Evolutionary conservation across 2,888 invertebrate species (phyloP).

Genomic region (Leptopilina syphax): DNA sequence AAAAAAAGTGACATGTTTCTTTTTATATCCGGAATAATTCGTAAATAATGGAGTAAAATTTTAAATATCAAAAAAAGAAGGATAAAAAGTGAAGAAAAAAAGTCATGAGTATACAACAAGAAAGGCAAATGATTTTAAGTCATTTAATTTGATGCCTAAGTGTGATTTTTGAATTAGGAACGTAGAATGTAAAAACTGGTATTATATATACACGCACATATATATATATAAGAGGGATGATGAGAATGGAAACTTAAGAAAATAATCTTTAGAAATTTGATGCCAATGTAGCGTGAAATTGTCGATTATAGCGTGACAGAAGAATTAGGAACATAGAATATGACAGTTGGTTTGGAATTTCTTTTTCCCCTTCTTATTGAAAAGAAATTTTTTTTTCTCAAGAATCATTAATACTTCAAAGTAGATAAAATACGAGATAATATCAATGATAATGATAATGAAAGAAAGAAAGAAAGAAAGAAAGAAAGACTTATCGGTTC

Average conservation of each 20-base stretch:
- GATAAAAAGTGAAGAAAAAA: no score
- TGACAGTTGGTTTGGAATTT: background rate
- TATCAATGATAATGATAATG: no score
- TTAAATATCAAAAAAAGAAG: no score
- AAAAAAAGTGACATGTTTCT: no score
- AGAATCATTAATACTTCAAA: no score
- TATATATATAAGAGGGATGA: background rate
- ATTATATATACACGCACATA: no score
- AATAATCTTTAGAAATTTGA: background rate
- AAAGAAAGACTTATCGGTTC: background rate
- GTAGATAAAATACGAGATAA: no score
- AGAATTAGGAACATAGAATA: slow-evolving; percentile 59
- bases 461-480: background rate
- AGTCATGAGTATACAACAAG: no score
- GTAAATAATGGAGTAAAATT: no score
- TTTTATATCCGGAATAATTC: no score
- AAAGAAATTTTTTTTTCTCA: background rate
- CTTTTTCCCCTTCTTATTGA: background rate
- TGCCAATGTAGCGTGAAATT: slow-evolving; percentile 53
- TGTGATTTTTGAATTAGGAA: slow-evolving; percentile 57
- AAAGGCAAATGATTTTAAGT: no score
- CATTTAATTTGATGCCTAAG: slow-evolving; percentile 24
- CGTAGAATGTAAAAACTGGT: slow-evolving; percentile 50
- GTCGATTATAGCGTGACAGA: slow-evolving; percentile 58
- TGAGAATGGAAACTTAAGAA: background rate